phyloP scores from a whole-genome alignment of 2,888 invertebrate genomes.

The Cosmopolites sordidus region DNA sequence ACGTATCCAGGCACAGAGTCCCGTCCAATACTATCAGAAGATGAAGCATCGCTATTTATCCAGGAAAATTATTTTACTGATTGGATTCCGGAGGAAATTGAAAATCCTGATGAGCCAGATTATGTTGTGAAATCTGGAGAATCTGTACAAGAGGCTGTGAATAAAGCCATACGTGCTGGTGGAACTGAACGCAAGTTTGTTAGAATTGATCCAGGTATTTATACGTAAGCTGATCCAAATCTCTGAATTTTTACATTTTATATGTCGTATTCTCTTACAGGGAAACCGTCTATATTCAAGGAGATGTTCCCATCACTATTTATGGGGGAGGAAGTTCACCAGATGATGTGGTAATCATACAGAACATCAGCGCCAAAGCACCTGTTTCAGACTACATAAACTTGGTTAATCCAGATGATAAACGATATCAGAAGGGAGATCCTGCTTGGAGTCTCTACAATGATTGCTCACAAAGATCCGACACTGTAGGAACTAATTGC shows the following conservation, averaged over 20 bases:
- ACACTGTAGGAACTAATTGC: constrained; percentile 11
- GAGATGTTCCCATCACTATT: constrained; percentile 10
- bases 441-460: constrained; percentile 18
- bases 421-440: constrained; percentile 15
- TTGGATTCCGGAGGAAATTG: constrained; percentile 19
- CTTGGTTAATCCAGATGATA: constrained; percentile 11
- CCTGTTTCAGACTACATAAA: constrained; percentile 7
- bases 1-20: constrained; percentile 15
- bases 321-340: constrained; percentile 6
- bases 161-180: constrained; percentile 12
- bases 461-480: constrained; percentile 7
- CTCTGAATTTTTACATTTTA: no score
- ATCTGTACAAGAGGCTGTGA: constrained; percentile 19
- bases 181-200: constrained; percentile 11
- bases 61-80: constrained; percentile 15
- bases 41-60: constrained; percentile 8
- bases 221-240: constrained; percentile 16
- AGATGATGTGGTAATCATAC: constrained; percentile 16
- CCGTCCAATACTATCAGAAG: constrained; percentile 16
- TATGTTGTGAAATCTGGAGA: constrained; percentile 14
- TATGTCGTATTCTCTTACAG: no score
- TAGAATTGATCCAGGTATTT: constrained; percentile 17
- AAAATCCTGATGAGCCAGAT: constrained; percentile 12
- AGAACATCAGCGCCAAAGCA: constrained; percentile 12
- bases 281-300: constrained; percentile 17